A percentile compares a stretch with the other conserved stretches of the same genome.
Conservation (phyloP, 2,888 invertebrate species). For the Drosophila mulleri region DNA sequence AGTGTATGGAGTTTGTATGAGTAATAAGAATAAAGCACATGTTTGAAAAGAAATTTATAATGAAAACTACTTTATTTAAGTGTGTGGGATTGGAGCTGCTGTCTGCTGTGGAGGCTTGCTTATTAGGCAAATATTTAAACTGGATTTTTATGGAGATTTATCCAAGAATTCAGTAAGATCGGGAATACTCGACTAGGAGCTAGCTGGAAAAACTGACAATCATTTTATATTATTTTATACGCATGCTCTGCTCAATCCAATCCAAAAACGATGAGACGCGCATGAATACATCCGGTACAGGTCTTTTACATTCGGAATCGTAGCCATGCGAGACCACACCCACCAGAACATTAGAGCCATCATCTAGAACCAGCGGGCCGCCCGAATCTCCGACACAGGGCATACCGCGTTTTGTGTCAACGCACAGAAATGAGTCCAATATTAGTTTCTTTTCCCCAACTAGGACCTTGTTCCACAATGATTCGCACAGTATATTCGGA, state of each 20-base stretch:
- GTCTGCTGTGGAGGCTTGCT: too few relatives aligned
- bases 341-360: slow-evolving; percentile 48
- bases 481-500: slow-evolving; percentile 45
- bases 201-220: too few relatives aligned
- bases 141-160: neutral
- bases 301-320: slow-evolving; percentile 42
- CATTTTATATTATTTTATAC: too few relatives aligned
- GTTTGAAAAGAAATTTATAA: slow-evolving; percentile 78
- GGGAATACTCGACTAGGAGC: too few relatives aligned
- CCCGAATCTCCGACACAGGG: slow-evolving; percentile 66
- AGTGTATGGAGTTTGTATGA: slow-evolving; percentile 75
- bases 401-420: slow-evolving; percentile 48
- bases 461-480: slow-evolving; percentile 46
- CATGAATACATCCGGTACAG: slow-evolving; percentile 57
- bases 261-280: slow-evolving; percentile 44
- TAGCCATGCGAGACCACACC: slow-evolving; percentile 67
- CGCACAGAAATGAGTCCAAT: slow-evolving; percentile 48
- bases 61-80: neutral
- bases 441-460: slow-evolving; percentile 24
- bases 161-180: neutral
- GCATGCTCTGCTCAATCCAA: slow-evolving; percentile 41
- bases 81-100: too few relatives aligned
- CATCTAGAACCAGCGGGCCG: slow-evolving; percentile 54
- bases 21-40: slow-evolving; percentile 84
- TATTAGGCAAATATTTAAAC: too few relatives aligned